These are phyloP conservation scores for Nomada ruficornis DNA, from an alignment of 2,888 invertebrate species.

Conservation along the genomic window DNA sequence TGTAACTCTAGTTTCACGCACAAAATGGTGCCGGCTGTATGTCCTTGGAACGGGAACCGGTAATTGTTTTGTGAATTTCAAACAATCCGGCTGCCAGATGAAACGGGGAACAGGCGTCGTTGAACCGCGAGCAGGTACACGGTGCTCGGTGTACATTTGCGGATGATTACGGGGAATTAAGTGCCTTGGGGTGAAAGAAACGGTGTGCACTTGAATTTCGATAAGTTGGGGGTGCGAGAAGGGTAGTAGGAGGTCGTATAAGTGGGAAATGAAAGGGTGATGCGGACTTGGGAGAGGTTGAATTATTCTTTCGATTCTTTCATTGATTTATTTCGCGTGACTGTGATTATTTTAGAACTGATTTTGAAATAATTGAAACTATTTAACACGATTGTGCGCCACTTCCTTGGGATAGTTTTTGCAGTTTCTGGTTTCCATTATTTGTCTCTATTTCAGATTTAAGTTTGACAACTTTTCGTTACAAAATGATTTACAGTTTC, in stretches of 20 bases:
- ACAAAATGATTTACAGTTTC: no score
- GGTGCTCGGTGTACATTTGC: not conserved
- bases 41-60: constrained; percentile 12
- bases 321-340: no score
- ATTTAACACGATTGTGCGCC: no score
- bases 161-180: not conserved
- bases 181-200: not conserved
- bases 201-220: not conserved
- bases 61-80: constrained; percentile 32
- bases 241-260: no score
- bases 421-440: no score
- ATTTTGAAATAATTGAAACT: no score
- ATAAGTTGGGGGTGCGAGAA: not conserved
- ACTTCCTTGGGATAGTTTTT: no score
- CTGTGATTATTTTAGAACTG: no score
- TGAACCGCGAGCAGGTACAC: not conserved
- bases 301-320: no score
- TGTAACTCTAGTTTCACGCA: constrained; percentile 25
- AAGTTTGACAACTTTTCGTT: no score
- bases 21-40: constrained; percentile 23
- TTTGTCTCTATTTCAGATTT: no score
- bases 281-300: no score
- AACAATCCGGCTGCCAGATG: constrained; percentile 10
- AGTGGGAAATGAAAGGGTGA: not conserved
- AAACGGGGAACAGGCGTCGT: not conserved